Evolutionary conservation across 2,888 invertebrate species (phyloP).

Genomic region (Morpho deidamia): DNA sequence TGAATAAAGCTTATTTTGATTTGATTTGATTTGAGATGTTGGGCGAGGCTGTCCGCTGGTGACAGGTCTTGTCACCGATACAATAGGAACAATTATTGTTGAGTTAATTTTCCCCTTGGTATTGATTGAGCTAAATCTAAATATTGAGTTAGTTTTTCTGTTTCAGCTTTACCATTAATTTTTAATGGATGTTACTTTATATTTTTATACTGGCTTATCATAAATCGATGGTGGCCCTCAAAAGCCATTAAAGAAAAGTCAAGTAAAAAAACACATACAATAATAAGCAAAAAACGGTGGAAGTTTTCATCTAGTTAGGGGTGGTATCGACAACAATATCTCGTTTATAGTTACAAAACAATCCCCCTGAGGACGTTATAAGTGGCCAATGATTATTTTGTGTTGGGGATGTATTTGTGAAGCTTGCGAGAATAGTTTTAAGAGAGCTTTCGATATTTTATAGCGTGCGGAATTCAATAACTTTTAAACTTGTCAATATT

Average conservation of each 20-base stretch:
- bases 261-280: conserved; percentile 23
- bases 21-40: too few relatives aligned
- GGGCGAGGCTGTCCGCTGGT: too few relatives aligned
- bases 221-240: conserved; percentile 7
- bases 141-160: too few relatives aligned
- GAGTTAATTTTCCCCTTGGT: too few relatives aligned
- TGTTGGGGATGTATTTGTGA: conserved; percentile 43
- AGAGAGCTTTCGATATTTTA: background rate
- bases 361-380: conserved; percentile 60
- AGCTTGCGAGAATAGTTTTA: conserved; percentile 4
- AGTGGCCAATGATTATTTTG: conserved; percentile 75
- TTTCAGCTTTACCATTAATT: too few relatives aligned
- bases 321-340: conserved; percentile 52
- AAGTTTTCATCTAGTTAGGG: conserved; percentile 40
- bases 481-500: too few relatives aligned
- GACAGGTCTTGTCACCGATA: too few relatives aligned
- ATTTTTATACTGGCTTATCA: background rate
- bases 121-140: too few relatives aligned
- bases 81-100: too few relatives aligned
- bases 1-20: too few relatives aligned
- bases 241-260: conserved; percentile 13
- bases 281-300: conserved; percentile 55
- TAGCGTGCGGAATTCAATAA: background rate
- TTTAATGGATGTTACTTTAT: too few relatives aligned
- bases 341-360: conserved; percentile 60